Evolutionary conservation across 2,797 vertebrate species (phyloP), one percentile per base, ranked within the genome.

Genomic region (Lates japonicus): DNA sequence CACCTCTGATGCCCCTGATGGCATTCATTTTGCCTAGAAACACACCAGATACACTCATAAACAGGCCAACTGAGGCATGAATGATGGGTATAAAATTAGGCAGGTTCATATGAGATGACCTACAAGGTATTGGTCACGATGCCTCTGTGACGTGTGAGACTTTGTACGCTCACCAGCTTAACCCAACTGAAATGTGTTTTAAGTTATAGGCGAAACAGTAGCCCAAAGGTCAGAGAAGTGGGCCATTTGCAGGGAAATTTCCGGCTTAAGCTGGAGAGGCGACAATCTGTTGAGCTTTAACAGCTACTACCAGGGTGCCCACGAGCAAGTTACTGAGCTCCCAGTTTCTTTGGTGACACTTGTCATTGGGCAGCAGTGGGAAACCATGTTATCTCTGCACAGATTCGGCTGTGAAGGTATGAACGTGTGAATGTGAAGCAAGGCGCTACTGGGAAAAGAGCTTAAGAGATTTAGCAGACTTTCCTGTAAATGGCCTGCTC

Each of bases 391-490:
- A 4, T 7, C 35, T 7, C 8, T 2, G 37, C 70, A 22, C 35
- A 49, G 66, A 46, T 39, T 80, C 49, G 72, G 57, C 51, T 49
- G 44, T 22, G 60, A 49, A 57, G 31, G 54, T 19, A 35, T 54
- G 49, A 61, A 60, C 58, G 68, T 29, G 39, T 74, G 72, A 69
- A 62, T 54, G 39, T 42, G 16, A 69, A 54, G 59, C 71, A 16
- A 62, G 66, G 70, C 77, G 74, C 65, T 65, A 31, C 62, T 51
- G 67, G 29, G 65, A 78, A 81, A 83, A 59, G 57, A 82, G 83
- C 70, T 86, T 83, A 74, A 82, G 62, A 33, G 84, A 72, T 86
- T 88, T 82, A 75, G 39, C 76, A 20, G 72, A 54, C 20, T 52
- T 72, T 80, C 61, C 74, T 74, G 57, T 73, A 70, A 73, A 69